These are phyloP conservation scores for Thera obeliscata DNA, from an alignment of 2,888 invertebrate species.

Conservation along the genomic window DNA sequence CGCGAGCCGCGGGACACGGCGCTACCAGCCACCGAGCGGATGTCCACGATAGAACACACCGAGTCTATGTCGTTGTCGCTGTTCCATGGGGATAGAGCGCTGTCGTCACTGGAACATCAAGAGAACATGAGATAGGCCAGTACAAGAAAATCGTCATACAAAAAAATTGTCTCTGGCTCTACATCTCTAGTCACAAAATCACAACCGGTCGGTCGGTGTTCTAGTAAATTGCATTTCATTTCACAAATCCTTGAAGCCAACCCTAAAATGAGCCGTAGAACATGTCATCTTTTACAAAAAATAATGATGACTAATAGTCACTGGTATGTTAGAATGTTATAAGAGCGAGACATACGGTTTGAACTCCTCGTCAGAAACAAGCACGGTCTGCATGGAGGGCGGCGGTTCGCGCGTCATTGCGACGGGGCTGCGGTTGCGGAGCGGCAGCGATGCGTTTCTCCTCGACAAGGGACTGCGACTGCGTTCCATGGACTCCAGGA, in stretches of 20 bases:
- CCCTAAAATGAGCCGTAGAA: too few relatives aligned
- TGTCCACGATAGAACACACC: conserved; percentile 56
- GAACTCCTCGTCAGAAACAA: conserved; percentile 76
- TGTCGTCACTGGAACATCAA: conserved; percentile 54
- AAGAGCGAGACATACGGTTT: conserved; percentile 56
- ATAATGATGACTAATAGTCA: too few relatives aligned
- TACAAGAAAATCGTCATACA: too few relatives aligned
- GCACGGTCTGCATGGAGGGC: conserved; percentile 69
- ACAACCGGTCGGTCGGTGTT: too few relatives aligned
- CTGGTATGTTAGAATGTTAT: too few relatives aligned
- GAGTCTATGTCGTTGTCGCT: conserved; percentile 67
- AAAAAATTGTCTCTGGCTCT: too few relatives aligned
- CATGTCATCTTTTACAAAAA: too few relatives aligned
- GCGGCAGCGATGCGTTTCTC: conserved; percentile 52
- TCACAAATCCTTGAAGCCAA: too few relatives aligned
- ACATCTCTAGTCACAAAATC: too few relatives aligned
- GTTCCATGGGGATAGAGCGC: conserved; percentile 70
- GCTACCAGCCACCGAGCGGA: conserved; percentile 52
- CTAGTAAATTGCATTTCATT: too few relatives aligned
- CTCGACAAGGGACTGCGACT: conserved; percentile 71
- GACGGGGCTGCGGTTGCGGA: conserved; percentile 43
- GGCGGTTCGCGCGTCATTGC: conserved; percentile 31
- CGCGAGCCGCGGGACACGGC: conserved; percentile 34
- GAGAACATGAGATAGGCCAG: too few relatives aligned
- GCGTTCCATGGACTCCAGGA: conserved; percentile 49